Evolutionary conservation across 2,113 vertebrate genomes (phyloP).

Genomic region (Pelmatolapia mariae): DNA sequence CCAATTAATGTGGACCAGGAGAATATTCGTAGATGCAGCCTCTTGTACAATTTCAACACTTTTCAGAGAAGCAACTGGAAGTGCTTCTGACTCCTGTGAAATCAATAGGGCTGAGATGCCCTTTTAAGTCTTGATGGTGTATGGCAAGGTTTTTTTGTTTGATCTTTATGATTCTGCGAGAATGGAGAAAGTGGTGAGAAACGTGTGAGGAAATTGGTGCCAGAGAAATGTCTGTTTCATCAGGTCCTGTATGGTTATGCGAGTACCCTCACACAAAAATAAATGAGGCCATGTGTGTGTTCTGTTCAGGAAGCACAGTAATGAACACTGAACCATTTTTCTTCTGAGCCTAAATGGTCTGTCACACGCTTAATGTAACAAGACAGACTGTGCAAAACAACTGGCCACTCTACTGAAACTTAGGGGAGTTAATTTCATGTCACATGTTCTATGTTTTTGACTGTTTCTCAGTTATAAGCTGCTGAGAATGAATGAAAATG

Average conservation of each 20-base stretch:
- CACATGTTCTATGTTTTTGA: neutral
- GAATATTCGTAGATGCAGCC: constrained; percentile 58
- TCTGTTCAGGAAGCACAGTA: constrained; percentile 43
- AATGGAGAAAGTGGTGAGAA: neutral
- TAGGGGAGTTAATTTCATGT: constrained; percentile 7
- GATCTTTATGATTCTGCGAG: constrained; percentile 50
- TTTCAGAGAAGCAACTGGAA: constrained; percentile 56
- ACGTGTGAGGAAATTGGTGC: constrained; percentile 24
- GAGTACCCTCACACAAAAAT: constrained; percentile 11
- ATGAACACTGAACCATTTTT: constrained; percentile 55
- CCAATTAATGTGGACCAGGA: constrained; percentile 71
- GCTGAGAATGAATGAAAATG: neutral
- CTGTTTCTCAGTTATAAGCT: neutral
- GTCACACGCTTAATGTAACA: constrained; percentile 37
- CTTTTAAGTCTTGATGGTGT: constrained; percentile 65
- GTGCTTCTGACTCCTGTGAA: constrained; percentile 55
- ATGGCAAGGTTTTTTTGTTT: constrained; percentile 44
- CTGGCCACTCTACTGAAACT: neutral
- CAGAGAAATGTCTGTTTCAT: constrained; percentile 28
- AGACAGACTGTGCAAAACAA: constrained; percentile 24
- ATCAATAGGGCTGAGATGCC: constrained; percentile 68
- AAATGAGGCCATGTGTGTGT: constrained; percentile 51
- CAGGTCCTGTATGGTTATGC: constrained; percentile 2
- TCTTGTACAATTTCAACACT: constrained; percentile 52
- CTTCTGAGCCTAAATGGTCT: constrained; percentile 36